Evolutionary conservation across 2,797 vertebrate species (phyloP).

Genomic region (Neostethus bicornis): DNA sequence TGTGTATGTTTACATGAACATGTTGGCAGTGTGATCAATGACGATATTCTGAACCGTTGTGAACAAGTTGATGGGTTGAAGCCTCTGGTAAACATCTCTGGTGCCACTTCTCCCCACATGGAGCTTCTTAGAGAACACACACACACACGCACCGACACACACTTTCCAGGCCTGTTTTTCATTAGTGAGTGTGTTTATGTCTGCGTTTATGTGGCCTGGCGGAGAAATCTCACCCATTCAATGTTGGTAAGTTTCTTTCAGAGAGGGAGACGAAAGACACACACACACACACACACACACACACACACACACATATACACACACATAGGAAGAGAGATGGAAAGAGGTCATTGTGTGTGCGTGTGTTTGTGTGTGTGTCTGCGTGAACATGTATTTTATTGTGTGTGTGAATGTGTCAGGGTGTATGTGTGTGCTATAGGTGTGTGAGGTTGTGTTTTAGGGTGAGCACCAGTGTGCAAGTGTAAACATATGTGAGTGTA

Average conservation of each 20-base stretch:
- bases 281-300: conserved; percentile 35
- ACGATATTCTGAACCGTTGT: conserved; percentile 84
- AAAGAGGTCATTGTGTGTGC: conserved; percentile 49
- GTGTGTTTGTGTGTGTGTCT: conserved; percentile 36
- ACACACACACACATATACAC: conserved; percentile 40
- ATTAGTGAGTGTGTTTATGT: conserved; percentile 84
- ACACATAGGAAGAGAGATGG: conserved; percentile 19
- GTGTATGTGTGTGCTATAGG: conserved; percentile 31
- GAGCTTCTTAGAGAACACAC: conserved; percentile 74
- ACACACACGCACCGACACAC: conserved; percentile 45
- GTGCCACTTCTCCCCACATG: conserved; percentile 83
- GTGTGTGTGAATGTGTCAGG: conserved; percentile 38
- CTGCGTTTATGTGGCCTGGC: conserved; percentile 82
- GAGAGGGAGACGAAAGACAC: conserved; percentile 51
- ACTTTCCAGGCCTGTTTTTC: conserved; percentile 79
- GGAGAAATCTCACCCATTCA: conserved; percentile 68
- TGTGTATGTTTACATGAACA: no score
- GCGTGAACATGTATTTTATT: conserved; percentile 60
- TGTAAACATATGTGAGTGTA: no score
- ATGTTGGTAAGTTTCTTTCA: conserved; percentile 58
- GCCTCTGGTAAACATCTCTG: conserved; percentile 83
- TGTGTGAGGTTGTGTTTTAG: no score
- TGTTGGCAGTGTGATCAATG: conserved; percentile 63
- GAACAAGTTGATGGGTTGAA: conserved; percentile 84
- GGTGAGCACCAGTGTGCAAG: no score